Evolutionary conservation across 2,113 vertebrate genomes (phyloP).

Genomic region (Sprattus sprattus): DNA sequence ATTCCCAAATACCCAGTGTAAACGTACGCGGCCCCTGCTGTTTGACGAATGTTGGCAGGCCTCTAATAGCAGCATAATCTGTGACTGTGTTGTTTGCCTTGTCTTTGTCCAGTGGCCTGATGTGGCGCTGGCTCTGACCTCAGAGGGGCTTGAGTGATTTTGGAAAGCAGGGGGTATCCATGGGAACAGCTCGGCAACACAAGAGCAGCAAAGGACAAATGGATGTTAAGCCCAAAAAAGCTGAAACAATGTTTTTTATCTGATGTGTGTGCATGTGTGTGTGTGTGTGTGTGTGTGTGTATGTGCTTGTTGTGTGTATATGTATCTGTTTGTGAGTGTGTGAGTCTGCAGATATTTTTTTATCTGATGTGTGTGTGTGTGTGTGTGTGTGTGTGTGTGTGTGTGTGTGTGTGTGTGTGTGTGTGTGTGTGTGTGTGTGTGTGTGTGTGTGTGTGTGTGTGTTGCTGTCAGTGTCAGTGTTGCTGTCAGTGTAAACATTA

Average conservation of each 20-base stretch:
- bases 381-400: background rate
- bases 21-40: background rate
- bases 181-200: background rate
- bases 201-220: slow-evolving; percentile 29
- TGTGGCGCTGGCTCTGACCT: background rate
- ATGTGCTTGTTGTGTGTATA: slow-evolving; percentile 15
- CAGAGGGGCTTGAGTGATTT: background rate
- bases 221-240: slow-evolving; percentile 25
- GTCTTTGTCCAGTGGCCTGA: background rate
- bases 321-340: background rate
- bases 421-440: background rate
- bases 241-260: background rate
- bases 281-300: background rate
- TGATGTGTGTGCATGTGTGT: background rate
- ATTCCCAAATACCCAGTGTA: background rate
- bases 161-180: background rate
- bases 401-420: background rate
- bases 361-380: background rate
- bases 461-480: too few species aligned
- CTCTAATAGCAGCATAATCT: background rate
- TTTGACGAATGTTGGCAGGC: background rate
- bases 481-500: slow-evolving; percentile 29
- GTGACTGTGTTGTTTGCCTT: background rate
- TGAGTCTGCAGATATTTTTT: background rate
- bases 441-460: background rate